A percentile compares a stretch with the other conserved stretches of the same genome.
phyloP scores from a whole-genome alignment of 2,797 vertebrate genomes.

The Odontamblyopus lacepedii region DNA sequence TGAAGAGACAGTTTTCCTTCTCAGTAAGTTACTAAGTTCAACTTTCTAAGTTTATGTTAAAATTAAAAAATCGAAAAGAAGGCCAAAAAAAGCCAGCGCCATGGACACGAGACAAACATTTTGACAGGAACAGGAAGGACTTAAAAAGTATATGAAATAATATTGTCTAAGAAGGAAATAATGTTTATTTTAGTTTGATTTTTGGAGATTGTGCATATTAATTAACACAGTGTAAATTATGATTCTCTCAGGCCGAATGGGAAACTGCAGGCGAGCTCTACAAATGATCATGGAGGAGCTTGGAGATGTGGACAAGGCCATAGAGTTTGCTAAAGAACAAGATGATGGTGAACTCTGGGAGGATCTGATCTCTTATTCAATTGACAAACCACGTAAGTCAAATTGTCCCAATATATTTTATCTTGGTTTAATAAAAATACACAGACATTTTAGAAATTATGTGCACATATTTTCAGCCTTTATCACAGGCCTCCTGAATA shows the following conservation, averaged over 20 bases:
- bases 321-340: conserved; percentile 98
- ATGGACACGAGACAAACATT: no score
- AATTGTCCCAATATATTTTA: background rate
- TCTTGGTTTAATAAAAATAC: background rate
- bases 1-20: conserved; percentile 95
- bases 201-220: no score
- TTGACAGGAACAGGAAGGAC: no score
- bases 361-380: conserved; percentile 96
- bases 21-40: conserved; percentile 83
- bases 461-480: conserved; percentile 79
- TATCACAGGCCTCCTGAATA: conserved; percentile 97
- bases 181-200: no score
- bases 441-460: background rate
- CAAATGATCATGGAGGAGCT: conserved; percentile 99
- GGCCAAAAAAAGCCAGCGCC: no score
- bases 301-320: conserved; percentile 94
- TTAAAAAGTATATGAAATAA: background rate
- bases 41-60: background rate
- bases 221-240: background rate
- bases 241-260: conserved; percentile 89
- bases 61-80: background rate
- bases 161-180: background rate
- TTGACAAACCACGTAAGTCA: conserved; percentile 94
- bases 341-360: conserved; percentile 98
- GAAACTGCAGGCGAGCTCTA: conserved; percentile 92